Evolutionary conservation across 2,113 vertebrate genomes (phyloP).

Genomic region (Cinclus mexicanus): DNA sequence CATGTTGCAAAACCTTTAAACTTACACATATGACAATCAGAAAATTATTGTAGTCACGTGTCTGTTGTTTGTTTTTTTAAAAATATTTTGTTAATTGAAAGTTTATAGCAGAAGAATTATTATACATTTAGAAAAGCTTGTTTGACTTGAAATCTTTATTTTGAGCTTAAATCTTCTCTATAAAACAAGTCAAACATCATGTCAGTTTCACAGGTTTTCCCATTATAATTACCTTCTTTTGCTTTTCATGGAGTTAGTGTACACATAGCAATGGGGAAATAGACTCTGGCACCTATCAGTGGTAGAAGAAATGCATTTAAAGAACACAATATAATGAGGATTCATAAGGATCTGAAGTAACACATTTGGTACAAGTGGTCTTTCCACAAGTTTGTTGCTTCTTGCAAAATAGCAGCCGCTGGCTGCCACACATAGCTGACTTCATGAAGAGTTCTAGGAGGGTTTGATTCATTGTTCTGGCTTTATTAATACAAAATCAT

Average conservation of each 20-base stretch:
- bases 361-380: background rate
- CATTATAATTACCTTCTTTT: background rate
- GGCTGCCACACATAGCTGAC: background rate
- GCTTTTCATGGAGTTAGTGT: background rate
- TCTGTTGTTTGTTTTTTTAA: background rate
- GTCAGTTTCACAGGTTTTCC: background rate
- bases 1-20: background rate
- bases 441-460: background rate
- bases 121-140: background rate
- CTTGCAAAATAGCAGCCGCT: background rate
- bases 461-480: slow-evolving; percentile 31
- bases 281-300: background rate
- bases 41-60: background rate
- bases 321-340: background rate
- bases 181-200: background rate
- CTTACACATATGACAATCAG: background rate
- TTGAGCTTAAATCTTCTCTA: background rate
- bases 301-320: background rate
- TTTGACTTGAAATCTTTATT: background rate
- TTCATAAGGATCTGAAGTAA: background rate
- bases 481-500: slow-evolving; percentile 38
- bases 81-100: background rate
- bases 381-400: background rate
- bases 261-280: background rate
- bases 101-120: background rate